Percentiles rank a stretch among this genome's conserved stretches.
These are phyloP conservation scores for Drosophila flavopinicola DNA, from an alignment of 2,888 invertebrate genomes.

Conservation along the genomic window DNA sequence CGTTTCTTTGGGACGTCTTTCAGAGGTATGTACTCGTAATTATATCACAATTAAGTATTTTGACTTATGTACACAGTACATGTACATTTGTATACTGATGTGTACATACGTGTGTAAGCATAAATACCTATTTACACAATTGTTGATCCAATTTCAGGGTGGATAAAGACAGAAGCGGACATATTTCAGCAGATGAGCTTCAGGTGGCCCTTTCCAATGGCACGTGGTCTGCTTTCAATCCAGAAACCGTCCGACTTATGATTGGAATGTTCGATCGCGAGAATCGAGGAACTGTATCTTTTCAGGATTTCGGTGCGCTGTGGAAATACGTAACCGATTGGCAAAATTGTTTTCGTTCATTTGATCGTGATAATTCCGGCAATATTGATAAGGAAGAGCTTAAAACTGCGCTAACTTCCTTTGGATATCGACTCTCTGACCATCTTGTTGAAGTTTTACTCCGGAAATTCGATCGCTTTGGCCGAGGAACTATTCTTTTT, in stretches of 20 bases:
- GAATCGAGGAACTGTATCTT: conserved; percentile 94
- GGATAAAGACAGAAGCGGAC: conserved; percentile 93
- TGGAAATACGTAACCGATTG: conserved; percentile 99
- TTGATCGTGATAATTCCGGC: conserved; percentile 97
- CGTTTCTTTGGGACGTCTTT: conserved; percentile 93
- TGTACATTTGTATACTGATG: neutral
- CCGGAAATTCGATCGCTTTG: conserved; percentile 96
- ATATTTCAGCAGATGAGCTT: conserved; percentile 94
- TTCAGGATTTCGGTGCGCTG: conserved; percentile 97
- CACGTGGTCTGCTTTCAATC: conserved; percentile 99
- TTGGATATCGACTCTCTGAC: conserved; percentile 95
- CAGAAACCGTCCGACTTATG: conserved; percentile 95
- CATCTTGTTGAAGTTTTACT: conserved; percentile 92
- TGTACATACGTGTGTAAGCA: neutral
- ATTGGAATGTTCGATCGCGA: conserved; percentile 97
- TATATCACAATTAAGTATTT: neutral
- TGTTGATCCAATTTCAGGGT: conserved; percentile 86
- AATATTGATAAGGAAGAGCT: conserved; percentile 96
- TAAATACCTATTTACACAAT: neutral
- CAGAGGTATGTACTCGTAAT: conserved; percentile 81
- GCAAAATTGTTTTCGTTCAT: conserved; percentile 97
- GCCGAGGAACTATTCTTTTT: conserved; percentile 95
- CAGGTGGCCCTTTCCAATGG: conserved; percentile 97
- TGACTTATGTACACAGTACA: neutral
- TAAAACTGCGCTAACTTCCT: conserved; percentile 94